These are phyloP conservation scores for Nothura maculosa DNA, from an alignment of 2,797 vertebrate genomes.

Conservation along the genomic window DNA sequence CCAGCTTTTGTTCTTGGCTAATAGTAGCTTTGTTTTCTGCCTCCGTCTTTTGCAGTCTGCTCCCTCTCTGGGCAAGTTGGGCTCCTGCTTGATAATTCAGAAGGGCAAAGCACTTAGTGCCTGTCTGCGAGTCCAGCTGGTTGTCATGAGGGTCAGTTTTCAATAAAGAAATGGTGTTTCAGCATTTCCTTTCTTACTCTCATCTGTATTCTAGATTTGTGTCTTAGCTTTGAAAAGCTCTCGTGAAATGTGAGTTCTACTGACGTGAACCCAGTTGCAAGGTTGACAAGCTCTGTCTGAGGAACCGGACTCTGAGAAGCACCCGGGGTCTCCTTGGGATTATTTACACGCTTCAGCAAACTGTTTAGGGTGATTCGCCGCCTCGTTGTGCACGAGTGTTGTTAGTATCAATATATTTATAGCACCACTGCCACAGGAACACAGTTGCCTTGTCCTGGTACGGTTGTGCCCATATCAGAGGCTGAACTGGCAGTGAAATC, in stretches of 20 bases:
- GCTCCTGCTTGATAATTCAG: neutral
- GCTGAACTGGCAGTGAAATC: neutral
- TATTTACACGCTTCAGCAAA: neutral
- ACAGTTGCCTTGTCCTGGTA: neutral
- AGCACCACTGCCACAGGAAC: neutral
- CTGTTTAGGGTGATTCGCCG: neutral
- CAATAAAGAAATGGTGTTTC: neutral
- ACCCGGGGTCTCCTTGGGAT: neutral
- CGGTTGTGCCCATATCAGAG: neutral
- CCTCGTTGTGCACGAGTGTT: neutral
- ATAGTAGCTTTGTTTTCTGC: neutral
- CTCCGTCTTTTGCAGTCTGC: constrained; percentile 9
- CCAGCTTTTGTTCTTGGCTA: constrained; percentile 55
- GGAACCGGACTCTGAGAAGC: neutral
- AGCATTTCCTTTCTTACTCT: neutral
- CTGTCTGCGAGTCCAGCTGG: neutral
- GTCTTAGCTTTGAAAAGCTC: neutral
- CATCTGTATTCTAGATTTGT: neutral
- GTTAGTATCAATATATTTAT: neutral
- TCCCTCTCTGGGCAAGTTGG: neutral
- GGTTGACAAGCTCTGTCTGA: neutral
- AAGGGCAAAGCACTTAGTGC: neutral
- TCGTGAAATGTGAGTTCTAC: neutral
- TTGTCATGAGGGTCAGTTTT: neutral
- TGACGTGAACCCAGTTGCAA: neutral